Evolutionary conservation across 2,888 invertebrate genomes (phyloP).

Genomic region (Xanthorhoe spadicearia): DNA sequence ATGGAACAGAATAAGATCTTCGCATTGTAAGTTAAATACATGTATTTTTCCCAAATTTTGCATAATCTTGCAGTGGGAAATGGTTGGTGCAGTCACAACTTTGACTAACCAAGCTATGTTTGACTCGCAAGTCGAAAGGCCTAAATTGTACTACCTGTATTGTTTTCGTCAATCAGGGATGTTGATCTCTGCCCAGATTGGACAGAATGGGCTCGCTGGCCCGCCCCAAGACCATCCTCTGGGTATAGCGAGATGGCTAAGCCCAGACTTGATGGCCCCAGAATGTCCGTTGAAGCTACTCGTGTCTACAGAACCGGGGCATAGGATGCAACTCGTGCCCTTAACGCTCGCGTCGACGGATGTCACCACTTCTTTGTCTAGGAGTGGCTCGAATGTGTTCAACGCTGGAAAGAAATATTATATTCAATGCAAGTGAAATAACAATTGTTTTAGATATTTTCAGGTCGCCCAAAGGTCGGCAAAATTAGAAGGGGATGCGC

Average conservation of each 20-base stretch:
- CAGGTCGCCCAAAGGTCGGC: too few relatives aligned
- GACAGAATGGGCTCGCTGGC: conserved; percentile 89
- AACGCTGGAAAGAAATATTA: conserved; percentile 61
- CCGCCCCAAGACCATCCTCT: conserved; percentile 95
- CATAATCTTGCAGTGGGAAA: background rate
- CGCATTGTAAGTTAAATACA: too few relatives aligned
- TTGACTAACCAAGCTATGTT: background rate
- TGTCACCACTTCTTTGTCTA: conserved; percentile 66
- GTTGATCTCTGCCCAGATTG: conserved; percentile 89
- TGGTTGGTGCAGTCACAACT: background rate
- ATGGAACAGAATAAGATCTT: too few relatives aligned
- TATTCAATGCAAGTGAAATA: too few relatives aligned
- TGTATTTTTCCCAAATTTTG: background rate
- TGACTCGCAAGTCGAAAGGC: background rate
- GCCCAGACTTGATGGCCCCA: conserved; percentile 88
- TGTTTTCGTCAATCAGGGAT: conserved; percentile 71
- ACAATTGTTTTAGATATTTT: too few relatives aligned
- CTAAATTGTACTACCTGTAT: conserved; percentile 42
- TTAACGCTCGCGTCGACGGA: conserved; percentile 61
- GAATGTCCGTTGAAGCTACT: conserved; percentile 80
- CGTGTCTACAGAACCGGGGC: conserved; percentile 59
- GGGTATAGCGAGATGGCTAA: conserved; percentile 91
- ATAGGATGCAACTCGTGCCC: conserved; percentile 67
- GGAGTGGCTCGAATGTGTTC: conserved; percentile 64
- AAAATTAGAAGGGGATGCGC: too few relatives aligned